Evolutionary conservation across 1,140 invertebrate genomes (phyloP), one percentile per base, ranked within the genome.

Genomic region (Atta cephalotes): DNA sequence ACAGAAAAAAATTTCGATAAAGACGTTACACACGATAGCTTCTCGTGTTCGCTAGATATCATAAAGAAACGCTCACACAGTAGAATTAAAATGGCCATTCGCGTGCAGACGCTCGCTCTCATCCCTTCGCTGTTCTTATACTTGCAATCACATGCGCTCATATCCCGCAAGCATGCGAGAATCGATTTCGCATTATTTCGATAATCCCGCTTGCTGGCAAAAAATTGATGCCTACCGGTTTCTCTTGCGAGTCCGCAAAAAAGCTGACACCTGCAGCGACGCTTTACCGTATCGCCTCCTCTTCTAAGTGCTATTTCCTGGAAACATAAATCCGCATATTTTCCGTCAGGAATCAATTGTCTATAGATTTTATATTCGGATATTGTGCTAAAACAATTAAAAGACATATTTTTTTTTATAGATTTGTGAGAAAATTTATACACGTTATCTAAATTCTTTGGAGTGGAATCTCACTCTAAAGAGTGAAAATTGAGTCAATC

Each of bases 281-380:
- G 80, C 31, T 86, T 76, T 74, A 68, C 49, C 77, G 85, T 81
- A 86, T 86, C 85, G 74, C 62, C 85, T 79, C 14, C 14, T 78
- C 39, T 14, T 39, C 39, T 51, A 70, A 49, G 63, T 39, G 35
- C 49, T 89, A 80, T 85, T 89, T 90, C 89, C 88, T 92, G 88
- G 79, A 91, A 92, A 65, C 84, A 89, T 92, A 92, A 92, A 93
- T 94, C 85, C 63, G 31, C 88, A 65, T 87, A 68, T 79, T 78
- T 71, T 35, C 49, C 56, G 3, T 14, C 58, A 28, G 21, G 65
- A 28, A 74, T 80, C 72, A 16, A 78, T 86, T 70, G 63, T 39
- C 49, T n/a, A 28, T 18, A 49, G 56, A 7, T 7, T 16, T 10
- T 14, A 1, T 0, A 35, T 12, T 49, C 35, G 12, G 6, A 53